These are phyloP conservation scores for Scaptomyza graminum DNA, from an alignment of 1,140 invertebrate species.

Conservation along the genomic window DNA sequence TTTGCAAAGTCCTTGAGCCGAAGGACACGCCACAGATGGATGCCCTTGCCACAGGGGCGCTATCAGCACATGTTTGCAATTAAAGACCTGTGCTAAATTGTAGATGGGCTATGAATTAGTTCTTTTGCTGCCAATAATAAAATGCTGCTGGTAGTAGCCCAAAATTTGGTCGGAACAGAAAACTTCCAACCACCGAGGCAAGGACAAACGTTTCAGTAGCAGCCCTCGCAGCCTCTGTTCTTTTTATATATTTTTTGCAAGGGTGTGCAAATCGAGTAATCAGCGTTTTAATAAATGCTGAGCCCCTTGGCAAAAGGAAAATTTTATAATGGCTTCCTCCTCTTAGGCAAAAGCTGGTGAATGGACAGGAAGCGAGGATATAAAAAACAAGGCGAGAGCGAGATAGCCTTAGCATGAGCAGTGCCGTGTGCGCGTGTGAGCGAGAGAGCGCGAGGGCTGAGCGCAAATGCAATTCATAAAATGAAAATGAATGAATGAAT, in stretches of 20 bases:
- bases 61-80: neutral
- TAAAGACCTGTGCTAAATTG: conserved; percentile 18
- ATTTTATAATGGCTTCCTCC: conserved; percentile 75
- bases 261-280: conserved; percentile 57
- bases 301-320: conserved; percentile 25
- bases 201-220: conserved; percentile 26
- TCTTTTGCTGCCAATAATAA: conserved; percentile 25
- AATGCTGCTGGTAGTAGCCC: neutral
- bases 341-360: conserved; percentile 20
- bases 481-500: conserved; percentile 72
- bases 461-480: conserved; percentile 79
- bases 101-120: conserved; percentile 45
- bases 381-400: conserved; percentile 8
- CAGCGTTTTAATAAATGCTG: conserved; percentile 60
- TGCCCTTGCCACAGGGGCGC: conserved; percentile 8
- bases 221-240: neutral
- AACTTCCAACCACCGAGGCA: conserved; percentile 6
- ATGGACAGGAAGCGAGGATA: conserved; percentile 41
- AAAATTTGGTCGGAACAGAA: conserved; percentile 8
- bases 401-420: neutral
- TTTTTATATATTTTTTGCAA: neutral
- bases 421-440: conserved; percentile 24
- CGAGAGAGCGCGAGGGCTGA: conserved; percentile 53
- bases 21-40: conserved; percentile 15
- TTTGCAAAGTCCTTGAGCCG: conserved; percentile 9